Evolutionary conservation across 2,797 vertebrate genomes (phyloP), one percentile per base, ranked within the genome.

Genomic region (Diceros bicornis): DNA sequence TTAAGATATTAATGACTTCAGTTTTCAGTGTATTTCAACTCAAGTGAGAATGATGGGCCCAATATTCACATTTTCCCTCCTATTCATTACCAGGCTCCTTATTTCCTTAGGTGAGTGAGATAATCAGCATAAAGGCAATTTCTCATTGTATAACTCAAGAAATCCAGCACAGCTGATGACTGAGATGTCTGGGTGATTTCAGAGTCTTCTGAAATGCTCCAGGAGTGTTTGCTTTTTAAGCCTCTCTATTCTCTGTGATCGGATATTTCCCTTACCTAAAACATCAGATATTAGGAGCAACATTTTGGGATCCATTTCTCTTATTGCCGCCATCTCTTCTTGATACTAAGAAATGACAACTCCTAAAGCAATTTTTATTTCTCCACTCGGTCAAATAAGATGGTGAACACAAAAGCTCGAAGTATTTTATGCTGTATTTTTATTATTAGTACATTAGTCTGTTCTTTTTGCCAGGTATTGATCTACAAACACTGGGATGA

Each of bases 11-110:
- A 37, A 41, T 93, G 66, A 72, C 72, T 82, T 81, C 6, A 34
- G 37, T 55, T 91, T 85, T 72, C 50, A 44, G 34, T 59, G 11
- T 84, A 50, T 95, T 91, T 91, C 78, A 81, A 29, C 23, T 89
- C 32, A 41, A 11, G 59, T 86, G 90, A 79, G 55, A 61, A 59
- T 93, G 66, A 62, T 61, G 37, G 32, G 25, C 37, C 27, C 87
- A 29, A 29, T 1, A 3, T 84, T 72, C 12, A 11, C 55, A 47
- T 89, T 93, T 96, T 50, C 66, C 59, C 47, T 93, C 77, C 84
- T 75, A 92, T 32, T 92, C 64, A 41, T 68, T 86, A 69, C 68
- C 50, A 78, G 66, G 47, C 23, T 78, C 0, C 47, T 92, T 78
- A 50, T 78, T 95, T 88, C 77, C 61, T 88, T 77, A 89, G 21